A percentile compares a stretch with the other conserved stretches of the same genome.
These are phyloP conservation scores for Gyrodactylus salaris DNA, from an alignment of 1,140 invertebrate species.

Conservation along the genomic window DNA sequence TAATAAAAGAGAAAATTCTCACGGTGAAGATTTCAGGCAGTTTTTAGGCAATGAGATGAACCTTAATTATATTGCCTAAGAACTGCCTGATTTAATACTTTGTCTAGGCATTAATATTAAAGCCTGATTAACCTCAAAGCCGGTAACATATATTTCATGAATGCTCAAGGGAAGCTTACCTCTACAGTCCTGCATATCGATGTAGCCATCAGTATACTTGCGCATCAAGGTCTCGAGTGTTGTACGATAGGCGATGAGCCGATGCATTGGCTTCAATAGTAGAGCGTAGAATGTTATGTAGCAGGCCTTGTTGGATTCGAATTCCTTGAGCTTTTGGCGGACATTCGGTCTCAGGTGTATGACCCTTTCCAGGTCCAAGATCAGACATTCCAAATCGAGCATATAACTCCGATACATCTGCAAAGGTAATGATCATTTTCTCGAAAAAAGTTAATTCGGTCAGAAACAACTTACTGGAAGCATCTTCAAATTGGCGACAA, in stretches of 20 bases:
- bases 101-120: no score
- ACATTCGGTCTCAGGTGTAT: constrained; percentile 14
- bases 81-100: no score
- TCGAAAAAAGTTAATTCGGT: neutral
- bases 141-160: no score
- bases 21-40: no score
- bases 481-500: neutral
- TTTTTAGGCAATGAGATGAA: no score
- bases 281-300: constrained; percentile 45
- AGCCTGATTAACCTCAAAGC: no score
- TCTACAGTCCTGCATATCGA: neutral
- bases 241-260: constrained; percentile 46
- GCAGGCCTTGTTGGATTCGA: constrained; percentile 42
- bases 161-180: neutral
- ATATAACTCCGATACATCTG: neutral
- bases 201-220: neutral
- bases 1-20: no score
- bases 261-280: constrained; percentile 50
- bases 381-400: neutral
- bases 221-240: constrained; percentile 18
- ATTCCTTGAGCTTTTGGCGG: constrained; percentile 33
- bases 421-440: neutral
- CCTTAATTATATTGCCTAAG: no score
- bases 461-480: neutral
- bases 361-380: neutral